These are phyloP conservation scores for Clostera curtula DNA, from an alignment of 2,888 invertebrate species.

Conservation along the genomic window DNA sequence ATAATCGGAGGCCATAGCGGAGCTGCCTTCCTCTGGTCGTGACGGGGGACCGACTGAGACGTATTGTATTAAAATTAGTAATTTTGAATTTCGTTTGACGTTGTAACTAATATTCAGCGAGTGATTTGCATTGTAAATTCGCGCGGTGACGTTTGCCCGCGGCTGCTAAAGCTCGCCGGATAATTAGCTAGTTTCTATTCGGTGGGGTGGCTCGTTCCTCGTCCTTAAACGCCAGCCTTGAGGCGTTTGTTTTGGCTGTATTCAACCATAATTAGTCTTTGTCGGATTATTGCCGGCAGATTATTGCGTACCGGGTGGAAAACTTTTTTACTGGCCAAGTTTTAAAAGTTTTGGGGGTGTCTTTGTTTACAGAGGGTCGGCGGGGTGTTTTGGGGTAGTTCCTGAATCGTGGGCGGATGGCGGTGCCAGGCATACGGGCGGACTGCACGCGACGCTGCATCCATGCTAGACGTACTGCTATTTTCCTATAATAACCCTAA, in stretches of 20 bases:
- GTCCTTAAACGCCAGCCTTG: conserved; percentile 49
- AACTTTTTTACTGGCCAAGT: conserved; percentile 30
- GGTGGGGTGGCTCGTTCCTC: conserved; percentile 43
- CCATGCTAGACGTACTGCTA: conserved; percentile 31
- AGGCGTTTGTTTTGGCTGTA: conserved; percentile 22
- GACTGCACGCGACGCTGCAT: conserved; percentile 68
- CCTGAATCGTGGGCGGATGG: conserved; percentile 52
- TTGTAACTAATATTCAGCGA: conserved; percentile 70
- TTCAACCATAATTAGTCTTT: conserved; percentile 33
- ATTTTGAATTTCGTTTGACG: conserved; percentile 71
- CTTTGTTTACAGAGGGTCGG: conserved; percentile 51
- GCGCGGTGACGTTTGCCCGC: conserved; percentile 62
- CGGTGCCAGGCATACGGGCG: conserved; percentile 68
- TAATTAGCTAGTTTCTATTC: conserved; percentile 74
- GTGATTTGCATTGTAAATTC: conserved; percentile 74
- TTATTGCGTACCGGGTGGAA: conserved; percentile 27
- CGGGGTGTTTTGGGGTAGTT: conserved; percentile 55
- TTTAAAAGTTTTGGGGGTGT: conserved; percentile 32
- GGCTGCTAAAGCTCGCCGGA: conserved; percentile 63
- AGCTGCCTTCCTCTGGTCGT: conserved; percentile 60
- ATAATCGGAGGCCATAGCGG: conserved; percentile 44
- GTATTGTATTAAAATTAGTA: conserved; percentile 69
- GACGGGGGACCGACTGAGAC: conserved; percentile 68
- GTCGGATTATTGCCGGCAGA: conserved; percentile 21
- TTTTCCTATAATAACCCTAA: conserved; percentile 42